A percentile compares a stretch with the other conserved stretches of the same genome.
These are phyloP conservation scores for Argyrosomus regius DNA, from an alignment of 2,797 vertebrate genomes.

Conservation along the genomic window DNA sequence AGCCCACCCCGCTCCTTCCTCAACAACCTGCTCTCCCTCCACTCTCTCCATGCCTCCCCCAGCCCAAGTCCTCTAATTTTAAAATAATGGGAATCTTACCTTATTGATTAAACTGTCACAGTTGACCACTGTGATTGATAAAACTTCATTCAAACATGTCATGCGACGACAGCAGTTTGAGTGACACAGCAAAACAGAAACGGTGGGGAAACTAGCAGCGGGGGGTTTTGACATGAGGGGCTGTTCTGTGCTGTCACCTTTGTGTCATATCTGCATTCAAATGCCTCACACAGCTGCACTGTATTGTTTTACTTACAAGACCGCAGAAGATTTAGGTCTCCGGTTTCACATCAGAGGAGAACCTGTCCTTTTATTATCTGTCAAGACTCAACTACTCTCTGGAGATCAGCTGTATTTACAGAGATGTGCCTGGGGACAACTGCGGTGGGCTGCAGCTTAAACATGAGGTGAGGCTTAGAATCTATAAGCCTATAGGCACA, in stretches of 20 bases:
- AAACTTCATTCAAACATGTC: constrained; percentile 82
- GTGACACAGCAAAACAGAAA: constrained; percentile 66
- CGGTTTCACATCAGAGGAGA: constrained; percentile 44
- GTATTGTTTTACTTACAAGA: constrained; percentile 31
- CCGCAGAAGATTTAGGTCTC: constrained; percentile 36
- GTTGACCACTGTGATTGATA: constrained; percentile 78
- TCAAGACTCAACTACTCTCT: constrained; percentile 45
- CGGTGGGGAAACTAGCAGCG: constrained; percentile 32
- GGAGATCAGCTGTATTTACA: constrained; percentile 47
- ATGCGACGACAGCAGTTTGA: constrained; percentile 62
- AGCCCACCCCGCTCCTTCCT: constrained; percentile 20
- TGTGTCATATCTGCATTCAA: constrained; percentile 70
- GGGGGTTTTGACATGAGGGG: constrained; percentile 28
- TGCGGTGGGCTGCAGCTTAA: constrained; percentile 10
- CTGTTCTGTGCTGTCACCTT: constrained; percentile 57
- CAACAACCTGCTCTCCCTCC: neutral
- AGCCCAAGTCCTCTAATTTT: constrained; percentile 30
- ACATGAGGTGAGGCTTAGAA: constrained; percentile 5
- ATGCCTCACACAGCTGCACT: constrained; percentile 20
- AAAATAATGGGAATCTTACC: constrained; percentile 72
- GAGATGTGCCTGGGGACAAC: constrained; percentile 21
- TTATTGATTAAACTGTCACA: constrained; percentile 84
- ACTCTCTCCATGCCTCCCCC: neutral
- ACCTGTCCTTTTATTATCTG: constrained; percentile 55
- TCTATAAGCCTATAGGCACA: constrained; percentile 1